Conservation (phyloP, 2,797 vertebrate species). For the Diglossa cyanea region DNA sequence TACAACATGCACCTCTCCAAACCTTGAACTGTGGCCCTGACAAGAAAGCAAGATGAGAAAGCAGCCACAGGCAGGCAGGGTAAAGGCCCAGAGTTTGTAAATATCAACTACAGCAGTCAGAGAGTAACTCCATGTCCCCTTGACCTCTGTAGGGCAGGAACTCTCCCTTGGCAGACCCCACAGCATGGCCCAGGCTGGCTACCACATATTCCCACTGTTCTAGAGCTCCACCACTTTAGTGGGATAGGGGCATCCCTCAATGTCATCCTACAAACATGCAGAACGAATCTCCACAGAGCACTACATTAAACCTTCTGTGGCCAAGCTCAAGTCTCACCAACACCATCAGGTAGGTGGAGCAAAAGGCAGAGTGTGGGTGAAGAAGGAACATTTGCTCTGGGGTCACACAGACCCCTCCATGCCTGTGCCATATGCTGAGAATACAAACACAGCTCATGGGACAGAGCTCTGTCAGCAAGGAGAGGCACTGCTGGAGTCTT, state of each 20-base stretch:
- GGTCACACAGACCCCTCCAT: rapidly evolving
- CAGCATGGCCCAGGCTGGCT: not conserved
- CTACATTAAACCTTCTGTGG: not conserved
- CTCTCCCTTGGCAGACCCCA: not conserved
- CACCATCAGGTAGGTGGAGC: not conserved
- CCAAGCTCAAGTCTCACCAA: not conserved
- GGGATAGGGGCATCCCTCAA: not conserved
- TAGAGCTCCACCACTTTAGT: not conserved
- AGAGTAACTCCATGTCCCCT: not conserved
- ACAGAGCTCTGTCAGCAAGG: not conserved
- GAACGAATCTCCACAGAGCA: not conserved
- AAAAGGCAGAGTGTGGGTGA: not conserved
- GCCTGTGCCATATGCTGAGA: rapidly evolving
- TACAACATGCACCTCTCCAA: not conserved
- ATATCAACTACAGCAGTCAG: not conserved
- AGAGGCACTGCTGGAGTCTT: not conserved
- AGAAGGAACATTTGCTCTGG: rapidly evolving
- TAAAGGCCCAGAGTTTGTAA: not conserved
- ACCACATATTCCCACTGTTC: rapidly evolving
- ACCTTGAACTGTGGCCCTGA: slow-evolving; percentile 7
- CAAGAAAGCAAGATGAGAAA: not conserved
- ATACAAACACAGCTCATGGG: not conserved
- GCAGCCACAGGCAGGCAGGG: not conserved
- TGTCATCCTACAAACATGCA: not conserved
- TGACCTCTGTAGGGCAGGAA: not conserved